Evolutionary conservation across 2,888 invertebrate species (phyloP), one percentile per base, ranked within the genome.

Genomic region (Phoronis australis): DNA sequence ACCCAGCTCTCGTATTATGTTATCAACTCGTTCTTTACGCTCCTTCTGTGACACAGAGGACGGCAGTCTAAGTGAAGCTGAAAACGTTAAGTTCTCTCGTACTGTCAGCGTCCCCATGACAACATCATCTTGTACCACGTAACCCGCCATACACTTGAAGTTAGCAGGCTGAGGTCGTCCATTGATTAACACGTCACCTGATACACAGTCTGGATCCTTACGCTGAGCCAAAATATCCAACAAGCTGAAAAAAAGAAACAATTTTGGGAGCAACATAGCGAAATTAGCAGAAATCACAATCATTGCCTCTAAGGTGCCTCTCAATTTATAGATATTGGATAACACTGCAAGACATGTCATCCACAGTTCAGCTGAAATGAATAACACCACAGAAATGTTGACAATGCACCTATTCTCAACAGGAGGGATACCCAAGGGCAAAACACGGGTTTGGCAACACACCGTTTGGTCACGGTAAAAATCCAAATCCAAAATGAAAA

Each of bases 111-210:
- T 75, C 38, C 75, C 75, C 69, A 74, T 73, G 22, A 76, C 70
- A 47, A 74, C 68, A 55, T 76, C 76, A 62, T 76, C 76, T 74
- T 76, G 76, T 6, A 75, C 73, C 31, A 77, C 77, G 60, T 77
- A 77, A 39, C 77, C 77, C n/a, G 75, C 67, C 63, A 71, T 67
- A 51, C 71, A 70, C 52, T 75, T 76, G 62, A 73, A 77, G 60
- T 76, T 75, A 3, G 56, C 60, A 18, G 76, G 75, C 38, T 62
- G 66, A 6, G 64, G 65, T 24, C 61, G 50, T 15, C 76, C 75
- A 61, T 77, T 71, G 1, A 77, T 55, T 2, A 75, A 53, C 31
- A 77, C 55, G 4, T 60, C 52, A 20, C 77, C 77, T 18, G 50
- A 45, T 38, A 73, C 48, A 24, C 67, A 68, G 6, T 27, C 42